Evolutionary conservation across 2,113 vertebrate species (phyloP), one percentile per base, ranked within the genome.

Genomic region (Sardina pilchardus): DNA sequence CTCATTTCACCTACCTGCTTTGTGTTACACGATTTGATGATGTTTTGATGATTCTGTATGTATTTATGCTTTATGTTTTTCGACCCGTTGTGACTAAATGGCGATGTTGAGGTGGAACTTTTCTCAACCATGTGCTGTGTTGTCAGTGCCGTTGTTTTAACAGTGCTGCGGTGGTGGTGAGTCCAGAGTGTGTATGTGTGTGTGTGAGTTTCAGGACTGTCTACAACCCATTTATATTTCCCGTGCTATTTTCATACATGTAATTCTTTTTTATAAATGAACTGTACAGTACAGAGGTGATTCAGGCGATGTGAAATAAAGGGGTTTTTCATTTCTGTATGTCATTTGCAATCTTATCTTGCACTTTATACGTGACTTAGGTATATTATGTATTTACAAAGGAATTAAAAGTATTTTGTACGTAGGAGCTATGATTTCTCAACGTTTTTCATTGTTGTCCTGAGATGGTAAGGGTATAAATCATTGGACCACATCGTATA

Each of bases 231-330:
- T 90, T 89, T 87, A 86, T 86, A 85, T 90, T 91, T 83, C 26
- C 85, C 63, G 84, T 91, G 89, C 86, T 92, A 84, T 56, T 92
- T 92, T 92, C 90, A 90, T 90, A 93, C 88, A 84, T 84, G 83
- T 91, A 21, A 88, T 91, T 80, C 83, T 92, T 95, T 95, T 90
- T 89, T 89, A 86, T 90, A 90, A 93, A 85, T 88, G 43, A 88
- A 91, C 85, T 93, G 92, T 94, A 90, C 83, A 90, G 90, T 91
- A 87, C 87, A 88, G 90, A 84, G 83, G 86, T 90, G 86, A 87
- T 86, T 86, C 82, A 86, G 86, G 87, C 80, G 88, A 83, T 80
- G 90, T 86, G 39, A 53, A 94, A 93, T 93, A 94, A 93, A 93
- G 1, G 87, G 90, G 81, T 87, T 88, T 89, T 87, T 86, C 85